Conservation (phyloP, 2,113 vertebrate species). For the Vimba vimba region DNA sequence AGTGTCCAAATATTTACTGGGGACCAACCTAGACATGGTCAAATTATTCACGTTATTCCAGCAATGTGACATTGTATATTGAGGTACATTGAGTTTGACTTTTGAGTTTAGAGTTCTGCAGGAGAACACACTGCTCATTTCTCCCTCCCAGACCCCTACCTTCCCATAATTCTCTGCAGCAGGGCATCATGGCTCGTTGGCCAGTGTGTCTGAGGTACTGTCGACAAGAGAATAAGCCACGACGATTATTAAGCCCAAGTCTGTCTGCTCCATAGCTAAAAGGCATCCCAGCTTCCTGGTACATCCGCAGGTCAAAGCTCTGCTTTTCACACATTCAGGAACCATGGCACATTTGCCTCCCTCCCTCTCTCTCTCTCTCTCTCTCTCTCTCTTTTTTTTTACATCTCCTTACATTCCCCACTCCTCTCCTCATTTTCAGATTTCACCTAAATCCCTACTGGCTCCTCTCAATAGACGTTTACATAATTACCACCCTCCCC, state of each 20-base stretch:
- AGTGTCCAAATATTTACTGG: background rate
- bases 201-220: constrained; percentile 56
- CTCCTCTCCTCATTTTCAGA: constrained; percentile 3
- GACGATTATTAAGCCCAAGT: constrained; percentile 39
- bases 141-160: background rate
- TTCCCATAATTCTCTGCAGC: constrained; percentile 62
- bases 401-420: background rate
- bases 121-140: background rate
- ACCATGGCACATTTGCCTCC: constrained; percentile 6
- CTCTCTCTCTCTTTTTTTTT: background rate
- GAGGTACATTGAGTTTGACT: background rate
- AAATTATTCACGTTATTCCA: background rate
- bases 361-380: background rate
- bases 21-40: background rate
- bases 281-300: background rate
- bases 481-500: constrained; percentile 8
- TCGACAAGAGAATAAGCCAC: constrained; percentile 42
- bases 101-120: background rate
- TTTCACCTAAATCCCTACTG: constrained; percentile 36
- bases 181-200: constrained; percentile 65
- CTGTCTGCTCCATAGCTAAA: constrained; percentile 50
- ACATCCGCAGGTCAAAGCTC: background rate
- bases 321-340: constrained; percentile 3
- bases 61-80: background rate
- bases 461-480: constrained; percentile 22